phyloP scores from a whole-genome alignment of 2,113 vertebrate genomes.

The Theristicus caerulescens region DNA sequence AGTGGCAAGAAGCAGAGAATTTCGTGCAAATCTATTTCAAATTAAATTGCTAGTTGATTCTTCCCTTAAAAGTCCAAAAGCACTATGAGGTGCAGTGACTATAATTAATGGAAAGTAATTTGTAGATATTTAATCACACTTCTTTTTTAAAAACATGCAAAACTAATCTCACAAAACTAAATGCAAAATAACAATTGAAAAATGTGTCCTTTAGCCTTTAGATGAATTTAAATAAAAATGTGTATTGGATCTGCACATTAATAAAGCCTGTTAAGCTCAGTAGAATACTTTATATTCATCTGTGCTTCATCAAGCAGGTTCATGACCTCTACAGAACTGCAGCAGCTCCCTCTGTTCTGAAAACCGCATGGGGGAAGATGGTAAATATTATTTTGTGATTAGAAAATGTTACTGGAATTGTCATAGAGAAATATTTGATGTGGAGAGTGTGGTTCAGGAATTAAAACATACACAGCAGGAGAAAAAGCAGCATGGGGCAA shows the following conservation, averaged over 20 bases:
- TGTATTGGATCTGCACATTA: conserved; percentile 69
- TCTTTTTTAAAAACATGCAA: conserved; percentile 42
- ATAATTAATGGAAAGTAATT: conserved; percentile 70
- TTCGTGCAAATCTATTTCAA: conserved; percentile 43
- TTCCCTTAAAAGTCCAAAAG: conserved; percentile 10
- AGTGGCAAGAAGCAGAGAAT: background rate
- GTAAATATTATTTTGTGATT: conserved; percentile 78
- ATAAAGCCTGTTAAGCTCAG: conserved; percentile 73
- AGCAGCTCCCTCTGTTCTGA: conserved; percentile 71
- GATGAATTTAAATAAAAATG: conserved; percentile 77
- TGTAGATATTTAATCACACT: conserved; percentile 54
- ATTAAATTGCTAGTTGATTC: conserved; percentile 53
- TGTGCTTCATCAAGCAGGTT: conserved; percentile 78
- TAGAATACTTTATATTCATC: conserved; percentile 76
- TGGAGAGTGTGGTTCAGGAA: conserved; percentile 54
- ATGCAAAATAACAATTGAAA: conserved; percentile 77
- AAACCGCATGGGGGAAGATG: conserved; percentile 58
- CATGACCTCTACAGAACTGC: conserved; percentile 68
- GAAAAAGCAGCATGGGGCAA: conserved; percentile 27
- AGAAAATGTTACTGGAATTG: conserved; percentile 78
- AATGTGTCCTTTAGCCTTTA: conserved; percentile 71
- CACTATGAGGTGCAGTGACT: conserved; percentile 14
- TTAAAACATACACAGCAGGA: conserved; percentile 56
- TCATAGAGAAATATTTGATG: conserved; percentile 66
- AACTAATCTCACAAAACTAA: conserved; percentile 72